Conservation (phyloP, 2,888 invertebrate species). For the Cetonia aurata region DNA sequence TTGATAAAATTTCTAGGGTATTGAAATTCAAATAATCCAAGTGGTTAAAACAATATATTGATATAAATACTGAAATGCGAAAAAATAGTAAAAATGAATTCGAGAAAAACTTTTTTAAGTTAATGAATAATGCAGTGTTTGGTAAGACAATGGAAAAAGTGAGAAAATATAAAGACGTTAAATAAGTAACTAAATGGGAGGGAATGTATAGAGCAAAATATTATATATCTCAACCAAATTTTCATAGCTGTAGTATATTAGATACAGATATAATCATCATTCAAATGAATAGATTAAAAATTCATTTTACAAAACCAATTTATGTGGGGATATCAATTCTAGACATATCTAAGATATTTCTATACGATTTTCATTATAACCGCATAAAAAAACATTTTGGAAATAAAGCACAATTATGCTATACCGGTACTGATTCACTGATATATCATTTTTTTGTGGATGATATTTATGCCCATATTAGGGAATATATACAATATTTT, state of each 20-base stretch:
- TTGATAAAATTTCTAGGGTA: not conserved
- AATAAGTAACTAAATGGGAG: not conserved
- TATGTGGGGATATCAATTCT: too few relatives aligned
- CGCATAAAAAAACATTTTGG: too few relatives aligned
- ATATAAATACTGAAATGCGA: slow-evolving; percentile 4
- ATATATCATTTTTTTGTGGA: not conserved
- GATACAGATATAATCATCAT: too few relatives aligned
- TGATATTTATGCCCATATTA: slow-evolving; percentile 46
- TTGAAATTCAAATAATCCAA: not conserved
- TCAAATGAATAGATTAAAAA: too few relatives aligned
- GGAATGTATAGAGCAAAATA: not conserved
- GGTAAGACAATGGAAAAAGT: not conserved
- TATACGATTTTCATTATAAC: too few relatives aligned
- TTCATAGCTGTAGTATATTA: not conserved
- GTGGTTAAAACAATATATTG: not conserved
- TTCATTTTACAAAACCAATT: too few relatives aligned
- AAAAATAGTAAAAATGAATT: not conserved
- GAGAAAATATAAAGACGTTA: not conserved
- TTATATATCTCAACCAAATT: not conserved
- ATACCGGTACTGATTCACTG: not conserved
- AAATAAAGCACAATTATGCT: too few relatives aligned
- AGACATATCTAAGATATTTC: too few relatives aligned
- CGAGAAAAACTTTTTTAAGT: not conserved
- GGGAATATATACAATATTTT: slow-evolving; percentile 46
- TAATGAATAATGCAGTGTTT: slow-evolving; percentile 4